Conservation (phyloP, 2,113 vertebrate genomes). For the Lipophrys pholis region DNA sequence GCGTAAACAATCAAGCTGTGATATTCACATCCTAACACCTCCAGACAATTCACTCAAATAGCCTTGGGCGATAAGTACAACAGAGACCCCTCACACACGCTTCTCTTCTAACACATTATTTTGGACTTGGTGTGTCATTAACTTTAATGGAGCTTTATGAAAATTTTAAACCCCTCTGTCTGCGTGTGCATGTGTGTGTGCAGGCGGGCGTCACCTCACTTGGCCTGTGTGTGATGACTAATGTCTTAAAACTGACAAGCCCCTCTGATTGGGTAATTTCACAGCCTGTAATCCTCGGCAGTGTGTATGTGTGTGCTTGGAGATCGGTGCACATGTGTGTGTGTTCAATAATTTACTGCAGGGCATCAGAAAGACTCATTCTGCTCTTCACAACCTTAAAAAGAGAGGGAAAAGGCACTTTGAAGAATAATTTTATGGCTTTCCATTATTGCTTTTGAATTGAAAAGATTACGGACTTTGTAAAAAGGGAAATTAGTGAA, state of each 20-base stretch:
- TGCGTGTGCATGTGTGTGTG: conserved; percentile 2
- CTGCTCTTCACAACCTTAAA: conserved; percentile 57
- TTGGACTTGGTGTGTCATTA: conserved; percentile 67
- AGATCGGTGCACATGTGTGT: conserved; percentile 1
- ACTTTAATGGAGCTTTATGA: conserved; percentile 68
- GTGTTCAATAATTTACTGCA: conserved; percentile 54
- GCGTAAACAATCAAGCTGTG: conserved; percentile 37
- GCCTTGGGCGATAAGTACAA: conserved; percentile 19
- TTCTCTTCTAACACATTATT: conserved; percentile 47
- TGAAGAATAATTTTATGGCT: conserved; percentile 62
- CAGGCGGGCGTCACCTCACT: conserved; percentile 27
- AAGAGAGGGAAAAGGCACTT: conserved; percentile 42
- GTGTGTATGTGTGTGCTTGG: not conserved
- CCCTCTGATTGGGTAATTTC: conserved; percentile 63
- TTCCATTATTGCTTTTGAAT: conserved; percentile 63
- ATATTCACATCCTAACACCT: conserved; percentile 38
- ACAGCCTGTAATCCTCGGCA: conserved; percentile 49
- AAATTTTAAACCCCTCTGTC: conserved; percentile 52
- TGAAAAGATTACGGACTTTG: conserved; percentile 59
- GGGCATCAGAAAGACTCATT: conserved; percentile 57
- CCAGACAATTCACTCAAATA: conserved; percentile 36
- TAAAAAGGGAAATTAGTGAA: conserved; percentile 40
- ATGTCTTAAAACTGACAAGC: conserved; percentile 60
- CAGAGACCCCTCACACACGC: conserved; percentile 3
- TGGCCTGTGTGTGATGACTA: conserved; percentile 59